A percentile compares a stretch with the other conserved stretches of the same genome.
Evolutionary conservation across 1,140 invertebrate genomes (phyloP).

Genomic region (Brachionus koreanus): DNA sequence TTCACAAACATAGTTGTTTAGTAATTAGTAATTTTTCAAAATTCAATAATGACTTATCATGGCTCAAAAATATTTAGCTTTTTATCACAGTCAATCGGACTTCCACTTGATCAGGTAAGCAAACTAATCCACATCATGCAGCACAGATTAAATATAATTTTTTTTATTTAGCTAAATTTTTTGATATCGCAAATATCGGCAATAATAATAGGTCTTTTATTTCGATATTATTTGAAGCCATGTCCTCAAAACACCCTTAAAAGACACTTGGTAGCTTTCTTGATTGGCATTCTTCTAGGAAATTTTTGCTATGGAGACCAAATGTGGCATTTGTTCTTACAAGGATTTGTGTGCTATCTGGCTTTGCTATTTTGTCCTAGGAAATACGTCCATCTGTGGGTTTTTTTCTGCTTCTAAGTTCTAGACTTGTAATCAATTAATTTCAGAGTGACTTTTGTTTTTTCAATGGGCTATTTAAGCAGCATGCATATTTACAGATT

Average conservation of each 20-base stretch:
- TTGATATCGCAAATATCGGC: constrained; percentile 24
- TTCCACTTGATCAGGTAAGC: constrained; percentile 35
- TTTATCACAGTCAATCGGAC: neutral
- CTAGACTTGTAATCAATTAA: neutral
- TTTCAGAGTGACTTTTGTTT: constrained; percentile 50
- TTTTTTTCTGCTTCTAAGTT: neutral
- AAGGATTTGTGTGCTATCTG: constrained; percentile 49
- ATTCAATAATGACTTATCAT: constrained; percentile 6
- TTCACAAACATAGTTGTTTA: neutral
- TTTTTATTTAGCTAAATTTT: constrained; percentile 39
- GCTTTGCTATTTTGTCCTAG: constrained; percentile 48
- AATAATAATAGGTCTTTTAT: neutral
- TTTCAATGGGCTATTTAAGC: constrained; percentile 74
- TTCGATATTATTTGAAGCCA: constrained; percentile 31
- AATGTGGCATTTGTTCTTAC: constrained; percentile 51
- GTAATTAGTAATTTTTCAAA: neutral
- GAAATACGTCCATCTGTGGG: constrained; percentile 14
- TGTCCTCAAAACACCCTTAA: constrained; percentile 14
- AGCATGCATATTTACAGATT: constrained; percentile 78
- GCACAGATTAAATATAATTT: neutral
- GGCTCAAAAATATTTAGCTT: constrained; percentile 37
- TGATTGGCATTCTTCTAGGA: constrained; percentile 28
- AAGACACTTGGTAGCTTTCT: neutral
- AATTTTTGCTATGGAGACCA: constrained; percentile 47
- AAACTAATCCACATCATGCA: no score